Evolutionary conservation across 2,113 vertebrate species (phyloP), one percentile per base, ranked within the genome.

Genomic region (Gambusia holbrooki): DNA sequence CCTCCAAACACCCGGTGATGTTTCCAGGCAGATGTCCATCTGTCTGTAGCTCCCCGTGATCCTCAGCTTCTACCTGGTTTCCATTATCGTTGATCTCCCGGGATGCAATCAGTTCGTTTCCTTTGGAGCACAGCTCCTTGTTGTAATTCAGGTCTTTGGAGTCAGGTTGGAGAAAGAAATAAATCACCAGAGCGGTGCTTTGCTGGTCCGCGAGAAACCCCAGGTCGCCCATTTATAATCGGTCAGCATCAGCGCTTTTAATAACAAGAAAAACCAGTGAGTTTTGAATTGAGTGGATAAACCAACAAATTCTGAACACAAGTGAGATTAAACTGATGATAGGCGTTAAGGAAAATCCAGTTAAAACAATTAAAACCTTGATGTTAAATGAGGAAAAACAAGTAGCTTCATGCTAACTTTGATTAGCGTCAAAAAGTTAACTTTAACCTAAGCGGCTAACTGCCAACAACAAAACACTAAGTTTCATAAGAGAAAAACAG

Each of bases 111-210:
- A 90, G 1, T 0, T 86, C 63, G 4, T 42, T 40, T 0, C 35
- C 4, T 67, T 94, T 48, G 0, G 71, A 64, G 1, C 13, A 5
- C 1, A 94, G 71, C 67, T 92, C 91, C 1, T 58, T 22, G 5
- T 4, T 0, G 48, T 88, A 77, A 3, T 78, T 72, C 0, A 15
- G 0, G 25, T 74, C 76, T 1, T 2, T 8, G 19, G 66, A 66
- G 72, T 83, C 83, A 2, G 85, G 58, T 25, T 94, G 78, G 30
- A 93, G 88, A 73, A 95, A 95, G 28, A 83, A 60, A 5, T 94
- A 62, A 8, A 93, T 17, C 25, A 95, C 66, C 63, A 90, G 69
- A 8, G 88, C 60, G 1, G 71, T 27, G 60, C 73, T 15, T 19
- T 48, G 14, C 3, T 30, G 73, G 7, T 0, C 42, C 4, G 40